These are phyloP conservation scores for Pristionchus japonicus DNA, from an alignment of 2,888 invertebrate species.

Conservation along the genomic window DNA sequence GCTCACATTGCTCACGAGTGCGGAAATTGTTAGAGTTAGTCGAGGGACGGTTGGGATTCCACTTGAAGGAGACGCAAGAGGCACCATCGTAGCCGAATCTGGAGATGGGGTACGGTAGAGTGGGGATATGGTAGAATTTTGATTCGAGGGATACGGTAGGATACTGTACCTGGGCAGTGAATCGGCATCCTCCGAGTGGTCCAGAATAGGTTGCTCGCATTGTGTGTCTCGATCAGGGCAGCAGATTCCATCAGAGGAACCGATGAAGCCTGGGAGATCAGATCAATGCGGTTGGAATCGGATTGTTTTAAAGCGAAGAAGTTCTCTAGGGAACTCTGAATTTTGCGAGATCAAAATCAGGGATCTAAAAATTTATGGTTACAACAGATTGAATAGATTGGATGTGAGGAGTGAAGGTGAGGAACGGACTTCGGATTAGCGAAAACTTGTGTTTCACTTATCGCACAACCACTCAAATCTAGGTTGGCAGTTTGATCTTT, in stretches of 20 bases:
- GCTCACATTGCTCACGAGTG: slow-evolving; percentile 41
- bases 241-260: slow-evolving; percentile 25
- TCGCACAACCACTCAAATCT: no score
- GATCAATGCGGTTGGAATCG: background rate
- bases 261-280: slow-evolving; percentile 13
- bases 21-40: slow-evolving; percentile 42
- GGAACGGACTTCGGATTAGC: no score
- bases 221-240: slow-evolving; percentile 33
- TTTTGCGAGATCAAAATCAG: no score
- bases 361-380: no score
- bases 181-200: slow-evolving; percentile 4
- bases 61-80: background rate
- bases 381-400: no score
- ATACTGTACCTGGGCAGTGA: background rate
- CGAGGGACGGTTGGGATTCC: slow-evolving; percentile 41
- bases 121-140: background rate
- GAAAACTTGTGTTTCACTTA: no score
- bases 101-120: background rate
- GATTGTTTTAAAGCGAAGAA: background rate
- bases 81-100: slow-evolving; percentile 43
- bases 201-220: slow-evolving; percentile 31
- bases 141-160: background rate
- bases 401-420: no score
- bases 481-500: no score
- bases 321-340: no score